Evolutionary conservation across 2,888 invertebrate species (phyloP), one percentile per base, ranked within the genome.

Genomic region (Phyllotreta striolata): DNA sequence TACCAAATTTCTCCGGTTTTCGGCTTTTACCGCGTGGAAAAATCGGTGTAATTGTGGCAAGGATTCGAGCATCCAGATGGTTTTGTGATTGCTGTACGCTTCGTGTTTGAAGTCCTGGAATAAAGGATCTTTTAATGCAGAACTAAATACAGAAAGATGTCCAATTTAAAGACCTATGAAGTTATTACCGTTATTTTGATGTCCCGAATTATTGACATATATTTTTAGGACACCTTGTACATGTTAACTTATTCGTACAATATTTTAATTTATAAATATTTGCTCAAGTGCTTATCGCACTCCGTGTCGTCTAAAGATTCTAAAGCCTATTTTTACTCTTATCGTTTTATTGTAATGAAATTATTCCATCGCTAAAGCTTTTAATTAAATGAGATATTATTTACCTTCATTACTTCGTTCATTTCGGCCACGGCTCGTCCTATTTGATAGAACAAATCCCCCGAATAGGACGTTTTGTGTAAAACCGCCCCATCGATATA

Each of bases 1-100:
- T 0, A 89, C 87, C 47, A 93, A 74, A 41, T 85, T 41, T 35
- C 62, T 80, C 47, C 87, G 86, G 1, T 84, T 82, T 1, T 84
- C 78, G 72, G 92, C 88, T 70, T 87, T 84, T 49, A 96, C 82
- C 6, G 86, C 91, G 74, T 85, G 87, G 6, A 90, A 79, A 79
- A 91, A 95, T 66, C 91, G 85, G 0, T 84, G 85, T 13, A 96
- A 78, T 47, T 88, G 84, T 0, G 91, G 89, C 0, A 91, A 84
- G 43, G 87, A 85, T 4, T 85, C 83, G 70, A 96, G 78, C 86
- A 88, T 89, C 95, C 96, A 96, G 9, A 91, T 78, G n/a, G 87
- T 86, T 70, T 85, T 85, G 64, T 89, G 87, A 1, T 81, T 80
- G 3, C 87, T 85, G 70, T 90, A 89, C 0, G 87, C 91, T 0